Conservation (phyloP, 2,888 invertebrate genomes). For the Helicoverpa assulta region DNA sequence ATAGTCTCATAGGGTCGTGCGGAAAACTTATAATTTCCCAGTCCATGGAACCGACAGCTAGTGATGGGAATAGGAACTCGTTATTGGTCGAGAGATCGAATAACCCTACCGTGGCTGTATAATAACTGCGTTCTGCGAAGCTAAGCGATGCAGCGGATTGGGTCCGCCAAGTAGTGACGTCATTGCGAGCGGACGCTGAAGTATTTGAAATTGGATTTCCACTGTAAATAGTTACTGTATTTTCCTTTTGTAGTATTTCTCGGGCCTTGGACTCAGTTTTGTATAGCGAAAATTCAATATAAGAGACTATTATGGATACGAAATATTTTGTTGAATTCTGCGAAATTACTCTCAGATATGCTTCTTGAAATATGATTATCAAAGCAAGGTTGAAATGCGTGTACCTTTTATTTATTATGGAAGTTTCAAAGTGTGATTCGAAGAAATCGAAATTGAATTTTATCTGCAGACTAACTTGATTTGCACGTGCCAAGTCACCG, state of each 20-base stretch:
- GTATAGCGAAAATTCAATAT: slow-evolving; percentile 8
- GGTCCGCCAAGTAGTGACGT: slow-evolving; percentile 43
- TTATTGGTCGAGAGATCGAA: slow-evolving; percentile 62
- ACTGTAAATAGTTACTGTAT: slow-evolving; percentile 46
- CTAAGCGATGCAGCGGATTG: slow-evolving; percentile 49
- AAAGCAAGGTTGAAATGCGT: neutral
- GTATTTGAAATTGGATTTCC: slow-evolving; percentile 54
- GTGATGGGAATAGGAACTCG: slow-evolving; percentile 61
- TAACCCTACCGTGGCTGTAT: slow-evolving; percentile 51
- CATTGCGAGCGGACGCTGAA: slow-evolving; percentile 33
- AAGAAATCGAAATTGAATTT: slow-evolving; percentile 36
- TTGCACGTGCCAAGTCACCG: slow-evolving; percentile 30
- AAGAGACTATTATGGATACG: neutral
- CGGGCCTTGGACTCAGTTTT: slow-evolving; percentile 10
- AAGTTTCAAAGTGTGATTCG: neutral
- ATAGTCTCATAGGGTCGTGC: slow-evolving; percentile 38
- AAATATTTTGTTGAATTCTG: slow-evolving; percentile 4
- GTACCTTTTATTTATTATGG: neutral
- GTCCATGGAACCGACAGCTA: slow-evolving; percentile 55
- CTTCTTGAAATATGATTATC: neutral
- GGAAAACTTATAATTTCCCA: slow-evolving; percentile 55
- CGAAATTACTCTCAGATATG: neutral
- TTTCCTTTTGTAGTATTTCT: slow-evolving; percentile 32
- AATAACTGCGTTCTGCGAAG: slow-evolving; percentile 51
- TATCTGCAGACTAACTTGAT: slow-evolving; percentile 43